phyloP scores from a whole-genome alignment of 2,113 vertebrate genomes.

The Garra rufa region DNA sequence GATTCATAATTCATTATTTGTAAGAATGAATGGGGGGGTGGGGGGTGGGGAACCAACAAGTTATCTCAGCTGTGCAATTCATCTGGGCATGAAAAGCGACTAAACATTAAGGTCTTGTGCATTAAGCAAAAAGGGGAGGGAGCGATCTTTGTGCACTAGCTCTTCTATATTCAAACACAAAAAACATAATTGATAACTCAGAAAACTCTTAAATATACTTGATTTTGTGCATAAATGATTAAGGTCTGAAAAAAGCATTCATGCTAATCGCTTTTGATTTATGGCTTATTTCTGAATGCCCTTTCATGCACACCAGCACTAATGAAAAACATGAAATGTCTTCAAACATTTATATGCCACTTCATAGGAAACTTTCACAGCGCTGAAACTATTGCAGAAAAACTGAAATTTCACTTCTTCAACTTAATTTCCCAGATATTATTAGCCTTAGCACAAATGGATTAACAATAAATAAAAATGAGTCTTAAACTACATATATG shows the following conservation, averaged over 20 bases:
- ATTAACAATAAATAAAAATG: too few species aligned
- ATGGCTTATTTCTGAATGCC: background rate
- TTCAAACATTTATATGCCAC: background rate
- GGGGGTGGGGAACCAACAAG: conserved; percentile 35
- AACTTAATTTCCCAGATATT: background rate
- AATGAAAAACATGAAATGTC: background rate
- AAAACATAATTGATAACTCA: background rate
- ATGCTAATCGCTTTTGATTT: background rate
- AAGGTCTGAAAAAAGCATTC: conserved; percentile 41
- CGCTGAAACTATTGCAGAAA: background rate
- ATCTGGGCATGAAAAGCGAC: conserved; percentile 43
- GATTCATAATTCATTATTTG: conserved; percentile 53
- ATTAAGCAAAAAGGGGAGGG: conserved; percentile 9
- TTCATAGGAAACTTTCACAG: background rate
- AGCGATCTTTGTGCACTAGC: background rate
- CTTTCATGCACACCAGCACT: background rate
- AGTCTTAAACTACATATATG: too few species aligned
- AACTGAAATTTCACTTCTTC: background rate
- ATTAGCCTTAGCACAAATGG: background rate
- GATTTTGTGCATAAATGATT: conserved; percentile 23
- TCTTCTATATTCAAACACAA: conserved; percentile 3
- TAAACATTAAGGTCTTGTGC: conserved; percentile 36
- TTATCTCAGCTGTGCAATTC: conserved; percentile 43
- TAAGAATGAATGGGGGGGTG: conserved; percentile 15
- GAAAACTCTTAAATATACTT: background rate